Evolutionary conservation across 2,888 invertebrate genomes (phyloP).

Genomic region (Dione juno): DNA sequence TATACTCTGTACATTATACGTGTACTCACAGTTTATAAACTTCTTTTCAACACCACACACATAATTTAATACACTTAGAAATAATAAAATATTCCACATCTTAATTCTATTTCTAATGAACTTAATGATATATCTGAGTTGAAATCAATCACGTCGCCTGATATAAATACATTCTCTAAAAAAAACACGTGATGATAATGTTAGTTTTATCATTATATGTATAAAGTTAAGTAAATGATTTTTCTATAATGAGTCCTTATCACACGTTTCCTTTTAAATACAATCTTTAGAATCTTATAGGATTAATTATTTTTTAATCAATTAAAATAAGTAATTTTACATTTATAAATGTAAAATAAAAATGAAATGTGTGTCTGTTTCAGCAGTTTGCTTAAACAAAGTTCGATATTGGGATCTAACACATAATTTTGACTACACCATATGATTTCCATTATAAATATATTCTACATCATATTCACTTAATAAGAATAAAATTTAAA

Average conservation of each 20-base stretch:
- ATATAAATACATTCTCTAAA: conserved; percentile 36
- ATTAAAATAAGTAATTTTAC: no score
- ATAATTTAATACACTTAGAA: conserved; percentile 33
- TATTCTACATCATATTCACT: no score
- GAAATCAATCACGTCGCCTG: conserved; percentile 10
- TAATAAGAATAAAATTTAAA: no score
- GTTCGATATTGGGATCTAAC: no score
- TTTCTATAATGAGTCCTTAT: conserved; percentile 31
- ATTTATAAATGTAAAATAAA: no score
- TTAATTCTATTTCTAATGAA: conserved; percentile 12
- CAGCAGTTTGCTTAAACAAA: no score
- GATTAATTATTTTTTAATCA: no score
- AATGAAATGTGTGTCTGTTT: no score
- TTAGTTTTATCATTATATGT: conserved; percentile 20
- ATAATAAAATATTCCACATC: conserved; percentile 44
- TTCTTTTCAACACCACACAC: conserved; percentile 41
- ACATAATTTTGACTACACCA: no score
- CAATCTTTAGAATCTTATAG: conserved; percentile 5
- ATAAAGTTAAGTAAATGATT: conserved; percentile 4
- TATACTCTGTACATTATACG: no score
- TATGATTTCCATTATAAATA: no score
- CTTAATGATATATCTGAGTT: conserved; percentile 24
- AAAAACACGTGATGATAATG: conserved; percentile 43
- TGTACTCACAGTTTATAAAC: conserved; percentile 49
- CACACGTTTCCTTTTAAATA: conserved; percentile 38